phyloP scores from a whole-genome alignment of 37 sponge, comb jelly and placozoan genomes.

The Agelas oroides region DNA sequence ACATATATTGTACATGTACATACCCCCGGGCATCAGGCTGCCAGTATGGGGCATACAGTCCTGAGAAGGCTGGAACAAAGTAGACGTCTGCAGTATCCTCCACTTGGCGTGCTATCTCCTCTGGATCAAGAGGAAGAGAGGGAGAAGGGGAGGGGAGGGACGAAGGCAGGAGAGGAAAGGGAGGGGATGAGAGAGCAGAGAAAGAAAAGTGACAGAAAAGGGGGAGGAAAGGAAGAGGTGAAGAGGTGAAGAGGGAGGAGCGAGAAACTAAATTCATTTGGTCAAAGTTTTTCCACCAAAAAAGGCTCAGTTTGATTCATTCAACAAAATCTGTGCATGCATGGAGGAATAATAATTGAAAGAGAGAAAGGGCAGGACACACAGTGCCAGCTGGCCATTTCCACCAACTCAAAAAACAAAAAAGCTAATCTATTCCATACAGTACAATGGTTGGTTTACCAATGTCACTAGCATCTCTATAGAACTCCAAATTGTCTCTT shows the following conservation, averaged over 20 bases:
- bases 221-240: background rate
- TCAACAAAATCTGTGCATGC: too few species aligned
- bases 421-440: background rate
- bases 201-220: too few species aligned
- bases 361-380: too few species aligned
- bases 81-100: slow-evolving; percentile 81
- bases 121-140: slow-evolving; percentile 14
- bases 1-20: background rate
- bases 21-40: slow-evolving; percentile 89
- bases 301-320: too few species aligned
- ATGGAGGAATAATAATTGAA: too few species aligned
- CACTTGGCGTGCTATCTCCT: slow-evolving; percentile 66
- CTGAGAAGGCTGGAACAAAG: slow-evolving; percentile 96
- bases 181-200: too few species aligned
- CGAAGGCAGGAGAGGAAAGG: too few species aligned
- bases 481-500: slow-evolving; percentile 81
- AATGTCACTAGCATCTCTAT: slow-evolving; percentile 67
- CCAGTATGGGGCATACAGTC: slow-evolving; percentile 95
- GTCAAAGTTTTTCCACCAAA: too few species aligned
- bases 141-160: too few species aligned
- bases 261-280: too few species aligned
- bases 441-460: slow-evolving; percentile 29
- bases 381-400: background rate
- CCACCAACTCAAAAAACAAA: background rate
- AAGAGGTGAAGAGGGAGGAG: too few species aligned